Percentiles rank a stretch among this genome's conserved stretches.
These are phyloP conservation scores for Chloromyia formosa DNA, from an alignment of 2,888 invertebrate genomes.

Conservation along the genomic window DNA sequence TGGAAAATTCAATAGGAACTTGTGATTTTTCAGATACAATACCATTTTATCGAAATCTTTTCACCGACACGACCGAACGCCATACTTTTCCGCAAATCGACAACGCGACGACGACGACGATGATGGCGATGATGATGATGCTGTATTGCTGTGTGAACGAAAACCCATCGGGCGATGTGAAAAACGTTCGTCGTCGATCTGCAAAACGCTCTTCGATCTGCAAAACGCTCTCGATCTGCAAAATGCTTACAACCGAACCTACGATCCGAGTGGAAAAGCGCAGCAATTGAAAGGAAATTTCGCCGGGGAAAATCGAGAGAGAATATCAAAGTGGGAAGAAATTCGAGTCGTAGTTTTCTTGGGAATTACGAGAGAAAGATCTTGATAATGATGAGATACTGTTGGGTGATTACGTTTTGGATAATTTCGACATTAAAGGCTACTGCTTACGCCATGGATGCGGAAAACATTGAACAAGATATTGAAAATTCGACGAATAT, in stretches of 20 bases:
- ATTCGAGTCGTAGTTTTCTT: background rate
- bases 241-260: background rate
- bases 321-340: background rate
- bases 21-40: too few relatives aligned
- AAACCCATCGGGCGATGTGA: background rate
- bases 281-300: conserved; percentile 21
- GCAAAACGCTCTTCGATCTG: background rate
- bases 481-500: too few relatives aligned
- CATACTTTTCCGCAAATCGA: conserved; percentile 16
- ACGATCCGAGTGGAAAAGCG: too few relatives aligned
- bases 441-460: too few relatives aligned
- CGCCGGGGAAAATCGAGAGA: conserved; percentile 13
- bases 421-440: too few relatives aligned
- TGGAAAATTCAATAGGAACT: background rate
- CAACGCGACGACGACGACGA: too few relatives aligned
- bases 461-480: too few relatives aligned
- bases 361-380: too few relatives aligned
- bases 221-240: background rate
- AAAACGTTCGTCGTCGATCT: background rate
- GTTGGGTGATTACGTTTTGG: too few relatives aligned
- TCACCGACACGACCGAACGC: conserved; percentile 20
- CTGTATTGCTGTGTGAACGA: too few relatives aligned
- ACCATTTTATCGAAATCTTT: conserved; percentile 10
- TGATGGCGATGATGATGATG: conserved; percentile 8
- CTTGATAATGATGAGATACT: too few relatives aligned